Evolutionary conservation across 1,140 invertebrate genomes (phyloP).

Genomic region (Hirudo medicinalis): DNA sequence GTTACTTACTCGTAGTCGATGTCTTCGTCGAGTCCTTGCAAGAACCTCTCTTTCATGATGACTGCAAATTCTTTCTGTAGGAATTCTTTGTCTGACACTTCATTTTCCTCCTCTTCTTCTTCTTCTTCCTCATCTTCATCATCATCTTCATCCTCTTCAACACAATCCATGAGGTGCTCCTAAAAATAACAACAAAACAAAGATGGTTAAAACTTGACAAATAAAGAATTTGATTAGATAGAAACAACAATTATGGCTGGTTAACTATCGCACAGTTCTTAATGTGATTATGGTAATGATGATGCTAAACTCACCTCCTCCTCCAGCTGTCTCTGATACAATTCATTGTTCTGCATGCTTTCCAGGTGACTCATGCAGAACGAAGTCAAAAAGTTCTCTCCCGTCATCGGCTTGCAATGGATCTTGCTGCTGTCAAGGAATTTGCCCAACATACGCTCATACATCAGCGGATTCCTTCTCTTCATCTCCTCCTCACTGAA

Average conservation of each 20-base stretch:
- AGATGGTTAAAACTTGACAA: neutral
- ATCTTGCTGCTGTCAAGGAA: constrained; percentile 50
- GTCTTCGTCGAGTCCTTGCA: constrained; percentile 64
- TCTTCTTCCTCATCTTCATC: constrained; percentile 24
- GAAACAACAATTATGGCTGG: neutral
- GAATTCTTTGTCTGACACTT: constrained; percentile 44
- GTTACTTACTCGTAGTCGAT: constrained; percentile 60
- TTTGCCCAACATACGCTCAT: constrained; percentile 71
- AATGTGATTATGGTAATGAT: neutral
- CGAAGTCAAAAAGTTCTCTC: constrained; percentile 32
- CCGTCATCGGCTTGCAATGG: neutral
- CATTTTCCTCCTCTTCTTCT: constrained; percentile 25
- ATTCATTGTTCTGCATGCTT: constrained; percentile 49
- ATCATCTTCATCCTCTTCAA: constrained; percentile 29
- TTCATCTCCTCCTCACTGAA: constrained; percentile 86
- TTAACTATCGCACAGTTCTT: neutral
- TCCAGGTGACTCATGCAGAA: constrained; percentile 44
- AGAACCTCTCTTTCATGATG: constrained; percentile 72
- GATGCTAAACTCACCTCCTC: constrained; percentile 42
- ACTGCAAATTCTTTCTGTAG: constrained; percentile 68
- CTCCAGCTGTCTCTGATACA: constrained; percentile 51
- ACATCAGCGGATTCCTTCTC: constrained; percentile 70
- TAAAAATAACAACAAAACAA: constrained; percentile 20
- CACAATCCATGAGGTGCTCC: constrained; percentile 35
- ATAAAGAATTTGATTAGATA: neutral